Evolutionary conservation across 2,888 invertebrate species (phyloP), one percentile per base, ranked within the genome.

Genomic region (Eilema caniola): DNA sequence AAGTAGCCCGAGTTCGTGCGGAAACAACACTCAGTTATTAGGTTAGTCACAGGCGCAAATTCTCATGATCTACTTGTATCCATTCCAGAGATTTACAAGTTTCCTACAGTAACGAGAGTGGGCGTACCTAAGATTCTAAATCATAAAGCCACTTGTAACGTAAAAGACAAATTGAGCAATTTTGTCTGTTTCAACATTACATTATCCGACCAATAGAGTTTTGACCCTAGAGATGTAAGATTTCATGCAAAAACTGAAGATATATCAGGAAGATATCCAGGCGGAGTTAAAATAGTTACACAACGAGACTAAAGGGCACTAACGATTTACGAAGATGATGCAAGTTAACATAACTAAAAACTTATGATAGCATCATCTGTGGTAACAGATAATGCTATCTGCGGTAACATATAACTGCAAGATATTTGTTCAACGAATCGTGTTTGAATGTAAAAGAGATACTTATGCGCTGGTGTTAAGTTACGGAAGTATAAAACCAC

Each of bases 81-180:
- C 85, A 86, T 88, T 85, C 88, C 81, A 86, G 83, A 92, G 89
- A 90, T 92, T 90, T 92, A 92, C 86, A 87, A 81, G 87, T 86
- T 89, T 87, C 89, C 89, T 89, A 87, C 88, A 81, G 86, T 88
- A 84, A 85, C 83, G 79, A 80, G 75, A 84, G 93, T 91, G 87
- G 92, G 92, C 86, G 90, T 84, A 81, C 77, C 79, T 81, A 83
- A 85, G 86, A 87, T 86, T 86, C 88, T 92, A 90, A 93, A 92
- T 93, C 92, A 92, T 89, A 88, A 77, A 88, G 88, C 88, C 90
- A 91, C 89, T 92, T 92, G 89, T 83, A 82, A 82, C 78, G 79
- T 80, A 79, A 82, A 88, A 89, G 90, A 91, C 90, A 91, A 92
- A 93, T 93, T 91, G 92, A 92, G 89, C 86, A 85, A 89, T 91